Evolutionary conservation across 2,797 vertebrate genomes (phyloP), one percentile per base, ranked within the genome.

Genomic region (Clarias platycephalus): DNA sequence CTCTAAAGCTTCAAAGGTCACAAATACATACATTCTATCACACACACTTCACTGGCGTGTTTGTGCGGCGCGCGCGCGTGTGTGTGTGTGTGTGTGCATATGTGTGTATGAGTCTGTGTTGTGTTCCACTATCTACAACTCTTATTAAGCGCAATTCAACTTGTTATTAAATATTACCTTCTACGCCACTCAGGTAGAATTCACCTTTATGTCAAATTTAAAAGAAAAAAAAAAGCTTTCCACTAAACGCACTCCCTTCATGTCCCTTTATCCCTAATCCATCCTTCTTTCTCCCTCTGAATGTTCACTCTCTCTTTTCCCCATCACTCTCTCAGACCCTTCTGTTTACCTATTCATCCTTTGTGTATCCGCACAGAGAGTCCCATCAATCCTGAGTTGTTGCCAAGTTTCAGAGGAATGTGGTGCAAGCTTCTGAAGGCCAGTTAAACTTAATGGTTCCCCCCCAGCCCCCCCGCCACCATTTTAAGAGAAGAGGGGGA

Each of bases 321-420:
- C 93, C 94, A 95, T 95, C 93, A 93, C 90, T 95, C 94, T 94
- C 93, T 95, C 94, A 93, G 94, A 94, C 93, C 92, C 91, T 90
- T 95, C 93, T 94, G 91, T 93, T 93, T 93, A 94, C 93, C 94
- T 93, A 94, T 95, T 95, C 95, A 95, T 93, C 93, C 93, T 93
- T 95, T 95, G 94, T 94, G 92, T 92, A 93, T 94, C 92, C 92
- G 90, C 91, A 44, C 77, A 79, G 90, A 95, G 93, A 92, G 92
- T 95, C 93, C 93, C 93, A 95, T 95, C 93, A 90, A 94, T 95
- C 92, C 92, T 82, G 55, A 89, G 86, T 88, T 92, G 92, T 93
- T 94, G 94, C 94, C 94, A 95, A 94, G 94, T 94, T 95, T 93
- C 93, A 77, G 89, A 89, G 93, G 94, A 94, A 94, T 94, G 93